Evolutionary conservation across 2,797 vertebrate genomes (phyloP), one percentile per base, ranked within the genome.

Genomic region (Florisuga fusca): DNA sequence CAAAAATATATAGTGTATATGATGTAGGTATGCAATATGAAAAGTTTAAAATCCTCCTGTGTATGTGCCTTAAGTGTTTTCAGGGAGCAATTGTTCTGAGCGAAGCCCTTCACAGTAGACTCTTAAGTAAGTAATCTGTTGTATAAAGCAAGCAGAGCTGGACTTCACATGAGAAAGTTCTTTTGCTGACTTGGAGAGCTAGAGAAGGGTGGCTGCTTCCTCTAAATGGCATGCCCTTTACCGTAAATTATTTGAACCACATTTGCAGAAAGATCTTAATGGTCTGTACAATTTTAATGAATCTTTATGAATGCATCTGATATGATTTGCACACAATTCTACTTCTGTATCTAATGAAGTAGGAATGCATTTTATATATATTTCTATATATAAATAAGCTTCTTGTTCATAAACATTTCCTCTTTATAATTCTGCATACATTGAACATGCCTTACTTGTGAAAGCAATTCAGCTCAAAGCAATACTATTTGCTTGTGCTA

Each of bases 1-100:
- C 45, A 38, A 43, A 62, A 73, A 76, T 59, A 34, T 2, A 0
- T 36, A 31, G 19, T 54, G 9, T 72, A 10, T 68, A 31, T 59
- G 17, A 31, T 55, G n/a, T 1, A 90, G 29, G 15, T 36, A 10
- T 83, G 31, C 38, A 87, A 51, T 50, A 34, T 33, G 26, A 68
- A 68, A 95, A 73, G 45, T 68, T 81, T 15, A 46, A 85, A 83
- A 69, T 50, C n/a, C 45, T 74, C 34, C 16, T 29, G 1, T 90
- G 63, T 34, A 73, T 88, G 46, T 95, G 89, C 89, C 92, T 93
- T 92, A 91, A 79, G 58, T 57, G 17, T 86, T 92, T 94, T 93
- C 80, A 91, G 69, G 83, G 66, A 84, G 59, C 63, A 73, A 2
- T 43, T 43, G 53, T 62, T 73, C 36, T 26, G 57, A 88, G 41